Conservation (phyloP, 2,797 vertebrate genomes). For the Odontamblyopus lacepedii region DNA sequence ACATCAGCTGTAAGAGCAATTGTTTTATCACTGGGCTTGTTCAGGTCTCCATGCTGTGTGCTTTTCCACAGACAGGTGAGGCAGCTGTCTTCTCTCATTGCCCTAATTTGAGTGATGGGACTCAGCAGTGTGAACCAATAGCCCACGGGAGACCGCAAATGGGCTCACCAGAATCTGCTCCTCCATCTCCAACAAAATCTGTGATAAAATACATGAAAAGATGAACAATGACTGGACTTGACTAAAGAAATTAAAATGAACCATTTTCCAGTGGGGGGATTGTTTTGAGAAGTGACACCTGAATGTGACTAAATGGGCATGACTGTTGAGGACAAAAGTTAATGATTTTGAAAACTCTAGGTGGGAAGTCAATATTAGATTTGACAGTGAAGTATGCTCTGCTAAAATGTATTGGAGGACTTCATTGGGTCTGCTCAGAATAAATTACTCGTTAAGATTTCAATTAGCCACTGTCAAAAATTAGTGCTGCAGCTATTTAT, state of each 20-base stretch:
- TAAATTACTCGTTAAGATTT: neutral
- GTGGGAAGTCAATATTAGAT: neutral
- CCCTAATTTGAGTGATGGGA: slow-evolving; percentile 7
- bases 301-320: neutral
- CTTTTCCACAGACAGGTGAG: slow-evolving; percentile 14
- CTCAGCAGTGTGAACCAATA: neutral
- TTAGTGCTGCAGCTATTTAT: neutral
- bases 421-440: neutral
- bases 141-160: neutral
- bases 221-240: neutral
- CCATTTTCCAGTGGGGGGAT: neutral
- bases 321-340: slow-evolving; percentile 1
- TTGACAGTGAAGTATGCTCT: neutral
- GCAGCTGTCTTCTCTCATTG: slow-evolving; percentile 4
- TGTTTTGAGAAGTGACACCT: neutral
- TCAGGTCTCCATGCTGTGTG: neutral
- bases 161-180: neutral
- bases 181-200: neutral
- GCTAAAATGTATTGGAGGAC: neutral
- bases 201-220: neutral
- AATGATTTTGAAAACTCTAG: neutral
- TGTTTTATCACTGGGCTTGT: neutral
- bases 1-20: neutral
- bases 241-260: neutral
- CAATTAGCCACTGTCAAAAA: neutral